These are phyloP conservation scores for Bugulina stolonifera DNA, from an alignment of 2,888 invertebrate genomes.

Conservation along the genomic window DNA sequence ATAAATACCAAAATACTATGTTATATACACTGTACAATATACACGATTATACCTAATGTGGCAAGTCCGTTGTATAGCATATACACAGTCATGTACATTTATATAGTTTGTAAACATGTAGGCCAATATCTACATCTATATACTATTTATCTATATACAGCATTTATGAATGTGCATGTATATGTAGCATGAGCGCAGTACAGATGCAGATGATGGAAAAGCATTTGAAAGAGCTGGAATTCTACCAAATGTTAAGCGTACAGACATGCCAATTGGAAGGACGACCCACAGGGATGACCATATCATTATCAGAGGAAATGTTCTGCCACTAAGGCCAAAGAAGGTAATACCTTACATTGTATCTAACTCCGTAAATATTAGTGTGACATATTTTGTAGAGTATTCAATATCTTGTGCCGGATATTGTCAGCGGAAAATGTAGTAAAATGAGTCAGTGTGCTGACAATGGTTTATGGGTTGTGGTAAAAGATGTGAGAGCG, in stretches of 20 bases:
- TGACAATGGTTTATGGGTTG: neutral
- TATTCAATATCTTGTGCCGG: neutral
- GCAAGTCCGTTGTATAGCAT: no score
- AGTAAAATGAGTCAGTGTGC: neutral
- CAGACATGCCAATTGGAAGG: neutral
- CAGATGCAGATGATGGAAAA: constrained; percentile 3
- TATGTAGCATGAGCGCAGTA: constrained; percentile 3
- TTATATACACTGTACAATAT: no score
- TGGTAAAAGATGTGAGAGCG: no score
- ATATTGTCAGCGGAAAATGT: neutral
- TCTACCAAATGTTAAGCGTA: neutral
- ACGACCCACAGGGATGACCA: neutral
- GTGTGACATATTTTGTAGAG: neutral
- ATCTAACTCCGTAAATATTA: no score
- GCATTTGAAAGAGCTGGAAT: constrained; percentile 7
- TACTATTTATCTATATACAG: no score
- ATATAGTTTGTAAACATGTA: no score
- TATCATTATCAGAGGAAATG: neutral
- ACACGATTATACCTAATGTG: no score
- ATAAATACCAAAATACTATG: no score
- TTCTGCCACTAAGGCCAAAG: neutral
- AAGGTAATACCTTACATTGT: no score
- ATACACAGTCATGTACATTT: no score
- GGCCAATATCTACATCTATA: no score
- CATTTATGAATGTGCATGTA: no score